Conservation (phyloP, 2,113 vertebrate species). For the Oxyura jamaicensis region DNA sequence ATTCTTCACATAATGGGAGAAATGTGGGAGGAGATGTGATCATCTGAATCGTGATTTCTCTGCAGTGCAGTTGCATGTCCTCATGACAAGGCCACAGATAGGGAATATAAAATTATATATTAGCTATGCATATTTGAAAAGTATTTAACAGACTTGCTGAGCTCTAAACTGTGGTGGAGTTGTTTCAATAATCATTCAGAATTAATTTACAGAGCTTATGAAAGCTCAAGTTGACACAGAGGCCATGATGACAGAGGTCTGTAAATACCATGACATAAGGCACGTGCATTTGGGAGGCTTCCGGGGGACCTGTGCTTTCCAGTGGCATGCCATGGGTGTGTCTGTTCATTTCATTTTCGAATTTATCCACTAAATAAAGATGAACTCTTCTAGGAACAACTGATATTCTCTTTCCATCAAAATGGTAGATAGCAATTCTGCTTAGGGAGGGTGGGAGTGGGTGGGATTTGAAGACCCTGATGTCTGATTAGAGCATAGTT, state of each 20-base stretch:
- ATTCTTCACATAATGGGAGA: neutral
- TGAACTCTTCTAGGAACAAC: neutral
- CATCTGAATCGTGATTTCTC: conserved; percentile 9
- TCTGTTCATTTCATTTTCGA: neutral
- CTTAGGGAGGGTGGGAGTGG: too few relatives aligned
- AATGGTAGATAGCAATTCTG: neutral
- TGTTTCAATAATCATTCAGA: neutral
- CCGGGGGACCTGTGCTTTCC: neutral
- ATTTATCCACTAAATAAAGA: neutral
- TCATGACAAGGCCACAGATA: neutral
- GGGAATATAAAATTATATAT: conserved; percentile 24
- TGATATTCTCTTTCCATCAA: neutral
- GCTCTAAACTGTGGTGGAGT: neutral
- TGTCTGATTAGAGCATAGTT: neutral
- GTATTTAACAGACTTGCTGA: neutral
- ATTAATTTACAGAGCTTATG: neutral
- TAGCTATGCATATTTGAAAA: conserved; percentile 34
- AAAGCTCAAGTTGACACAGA: neutral
- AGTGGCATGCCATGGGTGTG: neutral
- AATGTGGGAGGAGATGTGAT: neutral
- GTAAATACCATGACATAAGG: neutral
- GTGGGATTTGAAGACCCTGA: neutral
- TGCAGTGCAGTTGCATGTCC: neutral
- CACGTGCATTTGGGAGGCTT: neutral
- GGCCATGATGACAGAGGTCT: neutral